phyloP scores from a whole-genome alignment of 2,113 vertebrate genomes.

The Chionomys nivalis region DNA sequence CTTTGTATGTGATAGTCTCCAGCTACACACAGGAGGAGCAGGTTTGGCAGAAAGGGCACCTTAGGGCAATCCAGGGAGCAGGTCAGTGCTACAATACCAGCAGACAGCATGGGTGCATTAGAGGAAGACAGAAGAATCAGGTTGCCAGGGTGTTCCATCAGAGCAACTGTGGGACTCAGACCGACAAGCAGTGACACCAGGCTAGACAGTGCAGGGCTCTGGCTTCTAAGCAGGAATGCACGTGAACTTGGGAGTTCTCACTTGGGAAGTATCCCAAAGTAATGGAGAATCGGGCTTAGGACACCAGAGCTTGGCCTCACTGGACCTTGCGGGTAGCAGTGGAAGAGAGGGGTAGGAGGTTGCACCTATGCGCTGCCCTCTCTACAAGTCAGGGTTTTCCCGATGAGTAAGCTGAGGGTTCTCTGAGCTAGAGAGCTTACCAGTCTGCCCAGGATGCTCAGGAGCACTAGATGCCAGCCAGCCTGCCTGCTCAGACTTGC shows the following conservation, averaged over 20 bases:
- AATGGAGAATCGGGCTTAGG: not conserved
- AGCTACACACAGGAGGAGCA: not conserved
- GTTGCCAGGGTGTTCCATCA: too few species aligned
- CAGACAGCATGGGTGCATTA: not conserved
- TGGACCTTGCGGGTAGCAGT: not conserved
- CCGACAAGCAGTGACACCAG: not conserved
- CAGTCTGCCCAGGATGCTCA: not conserved
- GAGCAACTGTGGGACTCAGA: not conserved
- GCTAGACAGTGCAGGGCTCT: not conserved
- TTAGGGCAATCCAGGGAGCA: not conserved
- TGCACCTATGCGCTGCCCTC: not conserved
- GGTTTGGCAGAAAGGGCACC: not conserved
- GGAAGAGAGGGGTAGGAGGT: not conserved
- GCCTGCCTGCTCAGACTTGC: not conserved
- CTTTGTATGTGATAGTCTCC: fast-evolving
- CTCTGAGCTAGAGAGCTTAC: not conserved
- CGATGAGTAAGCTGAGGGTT: not conserved
- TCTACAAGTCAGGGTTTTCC: not conserved
- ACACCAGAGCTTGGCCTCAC: not conserved
- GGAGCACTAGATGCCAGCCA: not conserved
- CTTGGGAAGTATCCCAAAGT: not conserved
- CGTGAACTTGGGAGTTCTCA: not conserved
- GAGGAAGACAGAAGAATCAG: not conserved
- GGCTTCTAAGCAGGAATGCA: not conserved
- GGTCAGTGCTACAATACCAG: not conserved